phyloP scores from a whole-genome alignment of 2,888 invertebrate genomes.

The Acleris cristana region DNA sequence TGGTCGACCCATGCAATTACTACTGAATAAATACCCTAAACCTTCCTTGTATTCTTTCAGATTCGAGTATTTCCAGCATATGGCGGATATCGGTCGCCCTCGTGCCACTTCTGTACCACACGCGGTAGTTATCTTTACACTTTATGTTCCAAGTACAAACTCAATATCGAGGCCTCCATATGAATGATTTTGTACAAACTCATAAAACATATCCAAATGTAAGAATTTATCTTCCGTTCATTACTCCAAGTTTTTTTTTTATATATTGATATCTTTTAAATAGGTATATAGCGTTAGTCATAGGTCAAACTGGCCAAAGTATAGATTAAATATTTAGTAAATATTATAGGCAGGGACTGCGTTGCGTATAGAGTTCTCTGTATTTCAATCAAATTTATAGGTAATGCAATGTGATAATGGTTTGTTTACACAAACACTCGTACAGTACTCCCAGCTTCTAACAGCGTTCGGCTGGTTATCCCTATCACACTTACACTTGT shows the following conservation, averaged over 20 bases:
- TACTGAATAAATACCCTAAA: background rate
- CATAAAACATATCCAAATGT: conserved; percentile 64
- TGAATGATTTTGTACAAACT: conserved; percentile 64
- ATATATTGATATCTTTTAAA: conserved; percentile 31
- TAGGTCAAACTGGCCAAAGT: conserved; percentile 64
- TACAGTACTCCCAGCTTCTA: background rate
- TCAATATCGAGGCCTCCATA: conserved; percentile 42
- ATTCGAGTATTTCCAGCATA: conserved; percentile 51
- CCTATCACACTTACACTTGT: too few relatives aligned
- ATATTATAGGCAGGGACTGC: conserved; percentile 13
- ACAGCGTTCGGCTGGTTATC: too few relatives aligned
- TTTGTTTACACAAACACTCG: conserved; percentile 4
- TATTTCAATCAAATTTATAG: conserved; percentile 34
- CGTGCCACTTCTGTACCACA: conserved; percentile 61
- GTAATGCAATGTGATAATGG: conserved; percentile 31
- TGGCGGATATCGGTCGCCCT: conserved; percentile 62
- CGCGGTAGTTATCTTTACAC: conserved; percentile 67
- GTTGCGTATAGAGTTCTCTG: conserved; percentile 16
- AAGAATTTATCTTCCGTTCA: conserved; percentile 32
- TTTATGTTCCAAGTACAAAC: conserved; percentile 51
- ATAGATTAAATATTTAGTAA: conserved; percentile 43
- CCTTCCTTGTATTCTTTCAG: conserved; percentile 64
- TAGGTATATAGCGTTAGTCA: conserved; percentile 50
- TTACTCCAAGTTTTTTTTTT: conserved; percentile 28
- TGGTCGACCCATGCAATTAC: too few relatives aligned